Evolutionary conservation across 2,797 vertebrate species (phyloP).

Genomic region (Acrossocheilus wenchowensis): DNA sequence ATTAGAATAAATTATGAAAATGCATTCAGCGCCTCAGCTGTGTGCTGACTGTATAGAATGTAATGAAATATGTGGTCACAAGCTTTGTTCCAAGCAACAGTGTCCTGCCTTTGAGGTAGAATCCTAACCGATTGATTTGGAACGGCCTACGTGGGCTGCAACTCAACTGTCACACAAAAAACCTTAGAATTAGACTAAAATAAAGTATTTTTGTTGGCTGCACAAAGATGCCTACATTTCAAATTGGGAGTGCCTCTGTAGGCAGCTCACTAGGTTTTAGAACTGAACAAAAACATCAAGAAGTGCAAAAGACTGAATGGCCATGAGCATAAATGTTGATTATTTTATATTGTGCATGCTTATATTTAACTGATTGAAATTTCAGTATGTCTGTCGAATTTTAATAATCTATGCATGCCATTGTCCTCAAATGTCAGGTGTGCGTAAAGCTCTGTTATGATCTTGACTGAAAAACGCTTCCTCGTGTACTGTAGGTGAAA

Average conservation of each 20-base stretch:
- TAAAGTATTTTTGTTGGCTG: not conserved
- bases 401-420: not conserved
- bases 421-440: not conserved
- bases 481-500: conserved; percentile 45
- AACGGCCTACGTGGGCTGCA: not conserved
- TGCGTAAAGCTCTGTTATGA: not conserved
- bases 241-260: not conserved
- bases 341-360: not conserved
- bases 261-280: not conserved
- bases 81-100: not conserved
- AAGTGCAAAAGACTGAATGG: not conserved
- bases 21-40: not conserved
- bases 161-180: not conserved
- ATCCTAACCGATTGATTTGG: not conserved
- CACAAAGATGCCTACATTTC: not conserved
- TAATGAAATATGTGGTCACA: not conserved
- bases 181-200: not conserved
- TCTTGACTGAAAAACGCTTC: conserved; percentile 33
- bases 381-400: not conserved
- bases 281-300: not conserved
- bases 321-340: not conserved
- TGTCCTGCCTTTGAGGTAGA: not conserved
- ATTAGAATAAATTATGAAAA: conserved; percentile 8
- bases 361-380: not conserved
- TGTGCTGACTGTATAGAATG: not conserved